A percentile compares a stretch with the other conserved stretches of the same genome.
These are phyloP conservation scores for Tichodroma muraria DNA, from an alignment of 2,113 vertebrate species.

Conservation along the genomic window DNA sequence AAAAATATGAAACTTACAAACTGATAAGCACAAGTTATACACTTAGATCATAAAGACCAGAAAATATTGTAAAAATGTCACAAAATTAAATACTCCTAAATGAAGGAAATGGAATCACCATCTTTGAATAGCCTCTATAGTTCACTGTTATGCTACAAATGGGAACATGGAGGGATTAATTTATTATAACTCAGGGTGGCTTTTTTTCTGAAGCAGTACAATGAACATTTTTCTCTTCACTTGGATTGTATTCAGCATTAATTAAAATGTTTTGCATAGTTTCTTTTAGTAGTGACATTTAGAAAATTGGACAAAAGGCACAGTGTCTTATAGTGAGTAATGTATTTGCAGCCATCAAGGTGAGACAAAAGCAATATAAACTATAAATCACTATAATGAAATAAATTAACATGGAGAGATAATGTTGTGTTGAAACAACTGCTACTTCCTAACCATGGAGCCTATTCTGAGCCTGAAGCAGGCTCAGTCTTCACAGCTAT, in stretches of 20 bases:
- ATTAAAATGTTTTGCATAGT: constrained; percentile 54
- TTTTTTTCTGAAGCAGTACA: background rate
- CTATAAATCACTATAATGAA: constrained; percentile 39
- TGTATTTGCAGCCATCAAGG: background rate
- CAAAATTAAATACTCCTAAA: background rate
- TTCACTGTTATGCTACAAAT: background rate
- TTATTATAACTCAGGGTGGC: background rate
- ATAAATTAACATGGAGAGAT: background rate
- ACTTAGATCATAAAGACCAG: background rate
- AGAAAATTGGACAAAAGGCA: constrained; percentile 28
- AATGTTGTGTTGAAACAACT: background rate
- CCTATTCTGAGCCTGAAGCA: background rate
- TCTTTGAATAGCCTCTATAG: constrained; percentile 18
- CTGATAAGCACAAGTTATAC: background rate
- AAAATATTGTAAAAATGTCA: background rate
- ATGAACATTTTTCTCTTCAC: constrained; percentile 19
- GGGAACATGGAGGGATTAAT: background rate
- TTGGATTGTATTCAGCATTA: constrained; percentile 38
- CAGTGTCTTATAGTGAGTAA: background rate
- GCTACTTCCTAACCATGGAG: background rate
- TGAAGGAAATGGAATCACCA: background rate
- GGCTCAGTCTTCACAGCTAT: background rate
- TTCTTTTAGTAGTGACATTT: constrained; percentile 25
- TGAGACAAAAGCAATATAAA: constrained; percentile 18
- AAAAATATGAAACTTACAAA: background rate